Percentiles rank a stretch among this genome's conserved stretches.
phyloP scores from a whole-genome alignment of 2,888 invertebrate species.

The Tupiocoris notatus region DNA sequence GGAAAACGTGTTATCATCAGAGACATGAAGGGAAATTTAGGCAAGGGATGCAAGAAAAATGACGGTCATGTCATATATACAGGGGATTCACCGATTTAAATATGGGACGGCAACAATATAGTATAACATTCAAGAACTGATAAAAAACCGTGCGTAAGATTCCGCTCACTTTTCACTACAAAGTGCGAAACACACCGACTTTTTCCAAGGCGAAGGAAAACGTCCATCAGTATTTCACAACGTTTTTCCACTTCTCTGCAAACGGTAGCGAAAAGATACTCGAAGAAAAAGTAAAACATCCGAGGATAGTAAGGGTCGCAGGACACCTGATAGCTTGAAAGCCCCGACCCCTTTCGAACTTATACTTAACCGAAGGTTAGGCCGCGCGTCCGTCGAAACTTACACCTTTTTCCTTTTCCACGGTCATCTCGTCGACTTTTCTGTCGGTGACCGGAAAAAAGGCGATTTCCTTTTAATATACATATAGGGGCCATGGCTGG shows the following conservation, averaged over 20 bases:
- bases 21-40: no score
- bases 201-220: not conserved
- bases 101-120: no score
- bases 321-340: constrained; percentile 13
- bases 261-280: not conserved
- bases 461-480: constrained; percentile 13
- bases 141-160: no score
- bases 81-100: no score
- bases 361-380: not conserved
- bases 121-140: no score
- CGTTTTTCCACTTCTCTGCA: not conserved
- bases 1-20: no score
- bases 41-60: no score
- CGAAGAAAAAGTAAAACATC: no score
- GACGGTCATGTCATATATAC: no score
- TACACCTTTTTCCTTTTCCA: not conserved
- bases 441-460: not conserved
- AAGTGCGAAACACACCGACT: not conserved
- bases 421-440: no score
- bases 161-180: no score
- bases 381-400: not conserved
- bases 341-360: not conserved
- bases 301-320: no score
- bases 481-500: not conserved
- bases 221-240: not conserved